These are phyloP conservation scores for Forbesichthys agassizii DNA, from an alignment of 2,113 vertebrate species.

Conservation along the genomic window DNA sequence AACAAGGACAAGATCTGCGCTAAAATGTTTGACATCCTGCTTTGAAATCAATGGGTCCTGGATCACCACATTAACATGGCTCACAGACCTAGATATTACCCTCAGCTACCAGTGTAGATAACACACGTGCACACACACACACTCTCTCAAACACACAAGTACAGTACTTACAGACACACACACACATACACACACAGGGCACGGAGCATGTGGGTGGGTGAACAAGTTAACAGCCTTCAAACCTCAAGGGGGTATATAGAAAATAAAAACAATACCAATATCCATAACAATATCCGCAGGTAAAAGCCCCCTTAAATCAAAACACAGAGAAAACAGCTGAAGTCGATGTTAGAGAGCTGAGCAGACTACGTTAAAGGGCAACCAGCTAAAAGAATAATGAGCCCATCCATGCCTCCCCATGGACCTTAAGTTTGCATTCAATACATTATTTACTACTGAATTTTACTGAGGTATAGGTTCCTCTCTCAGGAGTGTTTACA, in stretches of 20 bases:
- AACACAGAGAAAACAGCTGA: constrained; percentile 59
- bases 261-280: constrained; percentile 69
- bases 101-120: constrained; percentile 60
- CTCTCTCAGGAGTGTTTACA: constrained; percentile 69
- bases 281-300: constrained; percentile 76
- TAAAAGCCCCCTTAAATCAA: constrained; percentile 76
- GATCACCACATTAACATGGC: constrained; percentile 61
- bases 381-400: constrained; percentile 74
- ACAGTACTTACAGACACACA: neutral
- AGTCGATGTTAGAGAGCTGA: constrained; percentile 59
- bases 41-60: constrained; percentile 75
- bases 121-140: constrained; percentile 47
- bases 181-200: constrained; percentile 30
- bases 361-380: constrained; percentile 61
- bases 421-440: constrained; percentile 77
- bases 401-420: constrained; percentile 67
- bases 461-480: constrained; percentile 73
- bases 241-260: constrained; percentile 55
- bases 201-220: constrained; percentile 60
- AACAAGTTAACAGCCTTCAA: constrained; percentile 60
- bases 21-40: constrained; percentile 87
- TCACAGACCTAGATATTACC: constrained; percentile 52
- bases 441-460: constrained; percentile 78
- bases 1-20: constrained; percentile 73
- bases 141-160: constrained; percentile 7